Percentiles rank a stretch among this genome's conserved stretches.
Conservation (phyloP, 2,113 vertebrate species). For the Notarius quadriscutis region DNA sequence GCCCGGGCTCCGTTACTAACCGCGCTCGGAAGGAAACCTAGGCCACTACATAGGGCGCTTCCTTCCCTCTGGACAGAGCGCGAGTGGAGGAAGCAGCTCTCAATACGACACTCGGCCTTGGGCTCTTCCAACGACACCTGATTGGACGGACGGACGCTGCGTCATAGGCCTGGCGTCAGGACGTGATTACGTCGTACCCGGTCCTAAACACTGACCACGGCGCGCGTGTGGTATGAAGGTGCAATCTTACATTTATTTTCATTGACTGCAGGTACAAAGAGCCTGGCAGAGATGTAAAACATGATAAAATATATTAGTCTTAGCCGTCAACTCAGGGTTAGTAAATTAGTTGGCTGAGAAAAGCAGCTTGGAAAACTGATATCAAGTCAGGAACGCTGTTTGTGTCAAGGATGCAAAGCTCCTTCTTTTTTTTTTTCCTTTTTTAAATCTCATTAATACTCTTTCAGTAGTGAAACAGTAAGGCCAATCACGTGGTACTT, state of each 20-base stretch:
- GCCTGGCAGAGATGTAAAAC: background rate
- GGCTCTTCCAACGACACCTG: constrained; percentile 47
- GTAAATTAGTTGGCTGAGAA: background rate
- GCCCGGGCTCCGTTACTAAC: constrained; percentile 55
- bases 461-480: too few relatives aligned
- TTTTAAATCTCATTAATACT: too few relatives aligned
- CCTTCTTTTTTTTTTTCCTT: too few relatives aligned
- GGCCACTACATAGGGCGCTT: background rate
- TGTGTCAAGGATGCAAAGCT: background rate
- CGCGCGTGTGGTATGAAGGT: background rate
- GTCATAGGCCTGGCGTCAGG: constrained; percentile 43
- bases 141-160: constrained; percentile 65
- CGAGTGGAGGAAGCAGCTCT: background rate
- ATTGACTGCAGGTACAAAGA: background rate
- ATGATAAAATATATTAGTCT: background rate
- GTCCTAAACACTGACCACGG: background rate
- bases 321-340: background rate
- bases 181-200: constrained; percentile 64
- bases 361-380: background rate
- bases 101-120: background rate
- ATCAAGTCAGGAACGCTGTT: background rate
- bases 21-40: background rate
- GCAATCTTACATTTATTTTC: background rate
- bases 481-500: too few relatives aligned
- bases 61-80: background rate